Evolutionary conservation across 1,140 invertebrate genomes (phyloP).

Genomic region (Lasioglossum albipes): DNA sequence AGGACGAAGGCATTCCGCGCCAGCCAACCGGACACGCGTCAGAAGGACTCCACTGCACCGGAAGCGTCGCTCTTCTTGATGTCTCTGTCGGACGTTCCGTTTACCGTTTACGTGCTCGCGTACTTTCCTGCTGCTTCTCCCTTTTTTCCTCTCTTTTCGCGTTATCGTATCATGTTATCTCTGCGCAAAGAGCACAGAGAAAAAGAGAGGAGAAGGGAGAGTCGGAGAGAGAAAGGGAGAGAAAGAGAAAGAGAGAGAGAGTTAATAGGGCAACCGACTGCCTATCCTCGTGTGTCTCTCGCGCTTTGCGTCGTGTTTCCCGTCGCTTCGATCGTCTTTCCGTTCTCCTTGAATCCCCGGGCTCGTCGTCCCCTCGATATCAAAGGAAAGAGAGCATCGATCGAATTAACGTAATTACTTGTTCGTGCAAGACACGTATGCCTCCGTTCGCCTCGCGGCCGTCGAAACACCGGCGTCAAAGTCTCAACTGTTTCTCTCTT

Average conservation of each 20-base stretch:
- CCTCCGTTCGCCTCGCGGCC: slow-evolving; percentile 8
- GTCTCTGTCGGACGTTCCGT: slow-evolving; percentile 41
- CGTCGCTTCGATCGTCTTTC: slow-evolving; percentile 11
- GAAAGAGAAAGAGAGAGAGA: not conserved
- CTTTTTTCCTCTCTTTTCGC: not conserved
- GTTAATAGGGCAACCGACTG: slow-evolving; percentile 25
- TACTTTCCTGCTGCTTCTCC: slow-evolving; percentile 21
- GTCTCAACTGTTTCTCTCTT: not conserved
- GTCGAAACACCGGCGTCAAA: slow-evolving; percentile 27
- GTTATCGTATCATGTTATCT: slow-evolving; percentile 36
- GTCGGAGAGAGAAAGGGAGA: not conserved
- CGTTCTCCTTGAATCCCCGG: slow-evolving; percentile 6
- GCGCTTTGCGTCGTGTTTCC: slow-evolving; percentile 12
- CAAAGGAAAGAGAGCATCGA: slow-evolving; percentile 35
- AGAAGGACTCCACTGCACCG: slow-evolving; percentile 52
- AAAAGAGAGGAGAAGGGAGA: not conserved
- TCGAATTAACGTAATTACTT: slow-evolving; percentile 49
- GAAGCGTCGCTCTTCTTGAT: slow-evolving; percentile 47
- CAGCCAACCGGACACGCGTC: slow-evolving; percentile 52
- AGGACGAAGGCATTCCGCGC: slow-evolving; percentile 42
- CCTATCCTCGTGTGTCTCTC: not conserved
- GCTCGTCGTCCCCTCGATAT: not conserved
- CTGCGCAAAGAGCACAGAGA: not conserved
- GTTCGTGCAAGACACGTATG: slow-evolving; percentile 35
- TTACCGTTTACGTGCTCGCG: slow-evolving; percentile 12